Conservation (phyloP, 2,888 invertebrate genomes). For the Aphidius colemani region DNA sequence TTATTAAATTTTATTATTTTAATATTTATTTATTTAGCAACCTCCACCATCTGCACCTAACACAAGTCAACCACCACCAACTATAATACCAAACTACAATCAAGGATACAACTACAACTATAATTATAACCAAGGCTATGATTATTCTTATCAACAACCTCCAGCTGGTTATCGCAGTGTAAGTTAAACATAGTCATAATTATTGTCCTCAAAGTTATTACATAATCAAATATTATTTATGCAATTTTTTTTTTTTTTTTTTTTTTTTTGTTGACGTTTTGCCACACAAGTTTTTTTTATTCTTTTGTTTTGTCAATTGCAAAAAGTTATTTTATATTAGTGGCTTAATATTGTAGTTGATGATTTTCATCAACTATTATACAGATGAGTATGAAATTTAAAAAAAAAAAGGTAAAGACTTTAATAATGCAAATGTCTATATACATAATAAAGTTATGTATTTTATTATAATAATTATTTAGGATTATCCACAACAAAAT, state of each 20-base stretch:
- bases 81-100: constrained; percentile 49
- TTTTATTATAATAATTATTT: constrained; percentile 39
- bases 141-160: constrained; percentile 54
- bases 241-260: too few species aligned
- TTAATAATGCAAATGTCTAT: background rate
- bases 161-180: constrained; percentile 51
- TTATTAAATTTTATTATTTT: background rate
- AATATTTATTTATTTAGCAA: constrained; percentile 32
- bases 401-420: constrained; percentile 46
- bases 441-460: background rate
- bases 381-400: background rate
- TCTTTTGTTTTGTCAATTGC: too few species aligned
- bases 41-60: constrained; percentile 52
- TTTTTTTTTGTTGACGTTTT: too few species aligned
- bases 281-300: too few species aligned
- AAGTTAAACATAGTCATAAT: constrained; percentile 40
- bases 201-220: background rate
- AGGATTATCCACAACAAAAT: constrained; percentile 56
- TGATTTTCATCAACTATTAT: constrained; percentile 7
- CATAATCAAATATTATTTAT: constrained; percentile 2
- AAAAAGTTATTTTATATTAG: too few species aligned
- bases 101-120: constrained; percentile 56
- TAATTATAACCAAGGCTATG: constrained; percentile 51
- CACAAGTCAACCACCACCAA: constrained; percentile 55
- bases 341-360: too few species aligned